Evolutionary conservation across 2,113 vertebrate species (phyloP).

Genomic region (Mesocricetus auratus): DNA sequence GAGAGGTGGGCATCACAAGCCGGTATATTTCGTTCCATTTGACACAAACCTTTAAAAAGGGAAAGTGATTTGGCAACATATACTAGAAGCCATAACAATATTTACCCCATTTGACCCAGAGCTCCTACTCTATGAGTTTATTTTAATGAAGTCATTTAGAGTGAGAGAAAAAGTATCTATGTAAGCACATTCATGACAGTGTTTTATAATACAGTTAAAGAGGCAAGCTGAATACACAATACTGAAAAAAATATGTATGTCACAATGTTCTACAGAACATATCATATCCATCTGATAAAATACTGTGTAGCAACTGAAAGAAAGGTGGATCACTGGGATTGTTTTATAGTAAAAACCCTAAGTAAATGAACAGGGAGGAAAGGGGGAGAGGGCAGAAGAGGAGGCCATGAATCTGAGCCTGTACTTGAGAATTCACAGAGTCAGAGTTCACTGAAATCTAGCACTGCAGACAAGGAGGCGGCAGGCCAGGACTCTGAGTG

Average conservation of each 20-base stretch:
- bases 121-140: slow-evolving; percentile 55
- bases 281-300: background rate
- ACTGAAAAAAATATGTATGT: background rate
- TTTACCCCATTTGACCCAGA: slow-evolving; percentile 66
- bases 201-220: background rate
- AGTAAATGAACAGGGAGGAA: slow-evolving; percentile 5
- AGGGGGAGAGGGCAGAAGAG: background rate
- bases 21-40: background rate
- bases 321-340: slow-evolving; percentile 34
- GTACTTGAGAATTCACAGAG: slow-evolving; percentile 1
- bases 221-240: slow-evolving; percentile 18
- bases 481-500: background rate
- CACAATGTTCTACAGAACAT: background rate
- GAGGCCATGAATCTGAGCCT: background rate
- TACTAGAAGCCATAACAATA: slow-evolving; percentile 69
- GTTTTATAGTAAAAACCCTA: slow-evolving; percentile 48
- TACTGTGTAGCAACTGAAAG: background rate
- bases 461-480: background rate
- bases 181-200: slow-evolving; percentile 32
- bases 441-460: slow-evolving; percentile 41
- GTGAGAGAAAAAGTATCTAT: slow-evolving; percentile 18
- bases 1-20: background rate
- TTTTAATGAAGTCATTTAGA: slow-evolving; percentile 60
- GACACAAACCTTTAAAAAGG: slow-evolving; percentile 59
- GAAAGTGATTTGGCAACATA: slow-evolving; percentile 61